Evolutionary conservation across 2,797 vertebrate genomes (phyloP).

Genomic region (Coregonus suidteri): DNA sequence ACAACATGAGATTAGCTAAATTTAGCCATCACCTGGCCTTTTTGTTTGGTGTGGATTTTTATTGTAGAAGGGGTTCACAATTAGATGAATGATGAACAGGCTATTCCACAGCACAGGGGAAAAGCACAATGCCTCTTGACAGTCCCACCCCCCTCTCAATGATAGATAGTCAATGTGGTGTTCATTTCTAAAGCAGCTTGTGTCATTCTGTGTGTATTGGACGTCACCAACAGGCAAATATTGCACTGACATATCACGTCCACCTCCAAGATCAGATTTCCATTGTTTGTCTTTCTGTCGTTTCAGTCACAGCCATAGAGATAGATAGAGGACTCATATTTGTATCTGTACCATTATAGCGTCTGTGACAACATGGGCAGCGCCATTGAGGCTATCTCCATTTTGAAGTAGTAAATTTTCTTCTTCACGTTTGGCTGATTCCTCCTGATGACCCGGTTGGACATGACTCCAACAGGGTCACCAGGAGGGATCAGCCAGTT

Average conservation of each 20-base stretch:
- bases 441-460: no score
- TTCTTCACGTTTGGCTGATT: no score
- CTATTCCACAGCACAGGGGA: background rate
- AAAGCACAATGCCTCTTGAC: slow-evolving; percentile 11
- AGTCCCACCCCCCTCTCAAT: background rate
- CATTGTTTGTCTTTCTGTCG: background rate
- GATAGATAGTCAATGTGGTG: background rate
- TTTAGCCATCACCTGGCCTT: slow-evolving; percentile 55
- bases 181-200: background rate
- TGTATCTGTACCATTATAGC: no score
- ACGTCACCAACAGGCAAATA: background rate
- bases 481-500: no score
- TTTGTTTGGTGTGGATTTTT: slow-evolving; percentile 8
- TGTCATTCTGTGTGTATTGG: background rate
- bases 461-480: no score
- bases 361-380: no score
- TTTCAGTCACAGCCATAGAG: background rate
- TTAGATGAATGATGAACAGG: slow-evolving; percentile 21
- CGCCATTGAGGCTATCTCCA: no score
- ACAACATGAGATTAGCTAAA: slow-evolving; percentile 49
- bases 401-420: no score
- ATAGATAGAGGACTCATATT: no score
- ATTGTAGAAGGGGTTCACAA: slow-evolving; percentile 30
- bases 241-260: background rate
- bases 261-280: background rate